A percentile compares a stretch with the other conserved stretches of the same genome.
Evolutionary conservation across 2,113 vertebrate species (phyloP).

Genomic region (Brachirus orientalis): DNA sequence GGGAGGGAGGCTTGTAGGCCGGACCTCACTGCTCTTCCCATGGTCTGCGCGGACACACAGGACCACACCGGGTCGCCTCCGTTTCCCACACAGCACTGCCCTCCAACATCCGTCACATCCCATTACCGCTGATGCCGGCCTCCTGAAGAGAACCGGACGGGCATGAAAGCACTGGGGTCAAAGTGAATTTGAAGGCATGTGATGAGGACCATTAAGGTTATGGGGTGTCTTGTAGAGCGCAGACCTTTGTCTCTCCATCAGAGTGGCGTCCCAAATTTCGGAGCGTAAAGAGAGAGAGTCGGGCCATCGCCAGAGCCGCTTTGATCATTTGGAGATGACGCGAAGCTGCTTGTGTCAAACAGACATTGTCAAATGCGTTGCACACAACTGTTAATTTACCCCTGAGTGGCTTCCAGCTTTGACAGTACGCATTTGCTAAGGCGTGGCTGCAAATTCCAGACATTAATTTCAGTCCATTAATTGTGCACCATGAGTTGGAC

Average conservation of each 20-base stretch:
- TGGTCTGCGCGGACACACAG: slow-evolving; percentile 58
- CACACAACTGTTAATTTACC: no score
- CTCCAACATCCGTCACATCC: slow-evolving; percentile 78
- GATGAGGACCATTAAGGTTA: slow-evolving; percentile 62
- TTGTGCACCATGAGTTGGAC: no score
- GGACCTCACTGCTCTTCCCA: slow-evolving; percentile 69
- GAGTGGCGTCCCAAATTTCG: slow-evolving; percentile 50
- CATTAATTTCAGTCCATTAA: no score
- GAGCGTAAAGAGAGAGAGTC: slow-evolving; percentile 27
- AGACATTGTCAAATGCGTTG: no score
- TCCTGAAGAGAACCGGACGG: slow-evolving; percentile 66
- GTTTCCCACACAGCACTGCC: slow-evolving; percentile 62
- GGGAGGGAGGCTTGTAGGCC: slow-evolving; percentile 32
- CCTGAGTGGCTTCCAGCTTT: no score
- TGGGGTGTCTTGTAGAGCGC: slow-evolving; percentile 54
- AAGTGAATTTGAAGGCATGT: slow-evolving; percentile 63
- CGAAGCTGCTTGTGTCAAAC: background rate
- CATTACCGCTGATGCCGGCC: slow-evolving; percentile 76
- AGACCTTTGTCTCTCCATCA: slow-evolving; percentile 57
- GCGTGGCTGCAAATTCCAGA: no score
- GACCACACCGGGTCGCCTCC: slow-evolving; percentile 47
- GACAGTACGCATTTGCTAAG: no score
- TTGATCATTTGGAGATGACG: slow-evolving; percentile 28
- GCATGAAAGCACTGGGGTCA: slow-evolving; percentile 76
- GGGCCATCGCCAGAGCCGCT: slow-evolving; percentile 3